Base-by-base conservation (phyloP, 2,888 invertebrate genomes). In the Pollenia labialis region DNA sequence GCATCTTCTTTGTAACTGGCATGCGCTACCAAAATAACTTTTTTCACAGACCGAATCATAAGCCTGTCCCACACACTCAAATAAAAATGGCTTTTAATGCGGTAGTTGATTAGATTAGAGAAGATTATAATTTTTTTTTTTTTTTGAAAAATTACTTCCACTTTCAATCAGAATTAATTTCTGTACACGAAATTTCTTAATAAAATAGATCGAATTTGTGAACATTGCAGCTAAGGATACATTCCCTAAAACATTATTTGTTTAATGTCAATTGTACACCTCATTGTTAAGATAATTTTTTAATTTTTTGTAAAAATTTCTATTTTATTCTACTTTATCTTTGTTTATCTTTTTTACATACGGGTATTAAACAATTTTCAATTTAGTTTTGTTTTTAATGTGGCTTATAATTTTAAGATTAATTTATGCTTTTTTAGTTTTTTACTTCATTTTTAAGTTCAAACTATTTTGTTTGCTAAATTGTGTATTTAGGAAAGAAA, bases 291-390 rank as follows among this genome's bases (percentile, higher is more conserved):
- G 54, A 66, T 46, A 54, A 66, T 52, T 52, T 62, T 50, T 48
- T 6, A 32, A 23, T 10, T 66, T 46, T 23, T 12, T n/a, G n/a
- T n/a, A n/a, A n/a, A 42, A 46, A 32, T 4, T 32, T 32, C 32
- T 40, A 40, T n/a, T 58, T 50, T 56, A 56, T 40, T 60, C 2
- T 11, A 62, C 16, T 40, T 16, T 44, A 75, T 74, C 44, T 23
- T 62, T 54, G 44, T 64, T 76, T 56, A 54, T 16, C n/a, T 10
- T 52, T 76, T 64, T 75, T 4, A 52, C 44, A 64, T 23, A 64
- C 2, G 7, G 6, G 0, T 44, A 23, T 52, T n/a, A 18, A 64
- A 12, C 44, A 42, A 7, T 10, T 18, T 44, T 4, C 1, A 40
- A 40, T 74, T 42, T 62, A 52, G 10, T 60, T n/a, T 32, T 6